A percentile compares a stretch with the other conserved stretches of the same genome.
Evolutionary conservation across 2,888 invertebrate species (phyloP).

Genomic region (Oligia strigilis): DNA sequence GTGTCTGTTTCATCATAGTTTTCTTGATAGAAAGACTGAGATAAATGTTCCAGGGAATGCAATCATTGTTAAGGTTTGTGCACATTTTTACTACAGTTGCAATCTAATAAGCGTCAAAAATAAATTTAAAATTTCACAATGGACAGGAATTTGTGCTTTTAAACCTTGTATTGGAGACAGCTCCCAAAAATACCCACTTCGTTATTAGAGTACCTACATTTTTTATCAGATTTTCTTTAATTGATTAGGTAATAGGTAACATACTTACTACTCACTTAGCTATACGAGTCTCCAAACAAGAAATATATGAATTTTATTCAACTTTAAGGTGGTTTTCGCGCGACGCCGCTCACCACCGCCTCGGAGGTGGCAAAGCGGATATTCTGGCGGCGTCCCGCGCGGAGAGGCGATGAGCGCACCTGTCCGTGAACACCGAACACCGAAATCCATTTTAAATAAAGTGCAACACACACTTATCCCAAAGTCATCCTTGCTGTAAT

Average conservation of each 20-base stretch:
- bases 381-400: too few relatives aligned
- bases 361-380: too few relatives aligned
- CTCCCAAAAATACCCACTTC: neutral
- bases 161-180: neutral
- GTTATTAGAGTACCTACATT: neutral
- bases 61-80: neutral
- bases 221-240: neutral
- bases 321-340: too few relatives aligned
- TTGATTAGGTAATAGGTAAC: neutral
- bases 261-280: neutral
- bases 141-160: neutral
- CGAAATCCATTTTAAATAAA: too few relatives aligned
- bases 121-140: neutral
- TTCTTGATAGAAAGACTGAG: conserved; percentile 1
- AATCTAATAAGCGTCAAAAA: neutral
- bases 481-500: too few relatives aligned
- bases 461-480: too few relatives aligned
- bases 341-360: too few relatives aligned
- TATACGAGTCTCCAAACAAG: neutral
- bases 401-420: too few relatives aligned
- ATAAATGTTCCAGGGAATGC: conserved; percentile 6
- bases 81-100: neutral
- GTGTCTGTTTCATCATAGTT: conserved; percentile 14
- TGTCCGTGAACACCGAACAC: too few relatives aligned
- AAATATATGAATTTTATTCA: neutral